Evolutionary conservation across 2,113 vertebrate genomes (phyloP).

Genomic region (Gulo gulo): DNA sequence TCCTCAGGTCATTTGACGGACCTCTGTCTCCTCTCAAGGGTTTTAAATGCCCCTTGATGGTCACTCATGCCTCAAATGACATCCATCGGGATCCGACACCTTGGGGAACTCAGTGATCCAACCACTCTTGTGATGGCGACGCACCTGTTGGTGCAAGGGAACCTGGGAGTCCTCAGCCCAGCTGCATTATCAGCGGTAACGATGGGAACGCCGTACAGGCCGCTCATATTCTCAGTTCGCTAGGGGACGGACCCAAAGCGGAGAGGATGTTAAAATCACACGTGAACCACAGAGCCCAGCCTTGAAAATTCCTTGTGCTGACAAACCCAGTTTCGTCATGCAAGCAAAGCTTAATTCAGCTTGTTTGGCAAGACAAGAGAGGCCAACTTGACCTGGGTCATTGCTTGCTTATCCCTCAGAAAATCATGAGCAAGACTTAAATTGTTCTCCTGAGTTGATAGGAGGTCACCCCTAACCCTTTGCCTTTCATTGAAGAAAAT

Average conservation of each 20-base stretch:
- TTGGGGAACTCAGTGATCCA: neutral
- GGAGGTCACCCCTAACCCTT: neutral
- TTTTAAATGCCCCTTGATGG: neutral
- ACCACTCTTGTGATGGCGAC: accelerated
- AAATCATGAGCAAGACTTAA: neutral
- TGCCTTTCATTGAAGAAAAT: neutral
- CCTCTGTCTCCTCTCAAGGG: neutral
- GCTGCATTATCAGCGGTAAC: neutral
- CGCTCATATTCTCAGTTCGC: neutral
- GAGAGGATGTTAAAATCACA: neutral
- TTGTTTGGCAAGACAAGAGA: neutral
- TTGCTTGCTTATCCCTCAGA: neutral
- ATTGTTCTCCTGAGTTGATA: neutral
- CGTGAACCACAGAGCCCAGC: neutral
- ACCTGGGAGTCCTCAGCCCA: neutral
- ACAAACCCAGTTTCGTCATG: neutral
- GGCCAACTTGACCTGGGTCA: neutral
- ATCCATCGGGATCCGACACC: neutral
- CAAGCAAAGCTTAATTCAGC: neutral
- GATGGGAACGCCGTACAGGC: neutral
- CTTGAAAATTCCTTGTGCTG: neutral
- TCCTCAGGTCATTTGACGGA: neutral
- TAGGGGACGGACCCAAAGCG: neutral
- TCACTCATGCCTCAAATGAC: neutral
- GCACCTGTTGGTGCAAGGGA: too few relatives aligned